Evolutionary conservation across 2,797 vertebrate species (phyloP).

Genomic region (Phoxinus dragarum): DNA sequence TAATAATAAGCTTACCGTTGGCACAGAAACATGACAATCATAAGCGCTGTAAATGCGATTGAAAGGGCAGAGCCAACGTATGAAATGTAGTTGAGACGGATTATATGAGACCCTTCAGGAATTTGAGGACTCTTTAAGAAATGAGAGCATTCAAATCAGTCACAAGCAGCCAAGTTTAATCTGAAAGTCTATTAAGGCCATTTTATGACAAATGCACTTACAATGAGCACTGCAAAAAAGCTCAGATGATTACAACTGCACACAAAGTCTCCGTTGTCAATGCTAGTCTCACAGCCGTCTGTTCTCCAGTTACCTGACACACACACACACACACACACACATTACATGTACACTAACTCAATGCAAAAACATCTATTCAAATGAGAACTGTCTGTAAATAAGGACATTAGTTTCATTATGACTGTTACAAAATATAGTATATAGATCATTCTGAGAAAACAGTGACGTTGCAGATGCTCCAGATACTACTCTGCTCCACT

Average conservation of each 20-base stretch:
- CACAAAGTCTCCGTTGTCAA: constrained; percentile 36
- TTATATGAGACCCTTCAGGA: constrained; percentile 2
- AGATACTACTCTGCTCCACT: not conserved
- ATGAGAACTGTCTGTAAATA: not conserved
- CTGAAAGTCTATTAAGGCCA: not conserved
- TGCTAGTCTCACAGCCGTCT: constrained; percentile 62
- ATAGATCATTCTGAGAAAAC: not conserved
- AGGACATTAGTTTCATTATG: not conserved
- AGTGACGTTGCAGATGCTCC: not conserved
- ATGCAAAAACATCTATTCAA: not conserved
- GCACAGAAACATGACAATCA: constrained; percentile 68
- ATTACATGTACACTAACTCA: not conserved
- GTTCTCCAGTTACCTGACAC: constrained; percentile 71
- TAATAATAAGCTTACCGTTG: constrained; percentile 65
- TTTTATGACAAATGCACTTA: constrained; percentile 59
- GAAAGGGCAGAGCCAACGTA: constrained; percentile 75
- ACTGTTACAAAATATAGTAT: not conserved
- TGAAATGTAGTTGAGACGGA: constrained; percentile 70
- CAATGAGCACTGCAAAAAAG: constrained; percentile 82
- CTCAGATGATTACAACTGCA: constrained; percentile 80
- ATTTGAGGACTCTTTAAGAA: constrained; percentile 39
- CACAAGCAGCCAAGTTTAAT: not conserved
- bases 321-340: not conserved
- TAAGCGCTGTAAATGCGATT: constrained; percentile 66
- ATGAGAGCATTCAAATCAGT: not conserved